A percentile compares a stretch with the other conserved stretches of the same genome.
Evolutionary conservation across 2,113 vertebrate species (phyloP).

Genomic region (Hippocampus comes): DNA sequence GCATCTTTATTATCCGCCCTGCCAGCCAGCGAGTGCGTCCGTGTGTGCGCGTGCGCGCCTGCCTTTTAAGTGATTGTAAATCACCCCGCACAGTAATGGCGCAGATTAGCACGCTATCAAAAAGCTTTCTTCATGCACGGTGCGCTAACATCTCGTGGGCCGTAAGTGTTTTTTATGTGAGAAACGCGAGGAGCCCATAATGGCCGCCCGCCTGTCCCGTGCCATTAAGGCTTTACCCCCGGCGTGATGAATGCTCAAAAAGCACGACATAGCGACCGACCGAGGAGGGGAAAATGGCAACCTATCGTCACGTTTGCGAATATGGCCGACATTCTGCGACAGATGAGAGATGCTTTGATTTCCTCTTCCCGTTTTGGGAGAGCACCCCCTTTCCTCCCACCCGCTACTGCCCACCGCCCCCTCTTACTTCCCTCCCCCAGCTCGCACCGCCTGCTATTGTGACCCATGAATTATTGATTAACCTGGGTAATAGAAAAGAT

Average conservation of each 20-base stretch:
- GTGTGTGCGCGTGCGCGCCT: conserved; percentile 44
- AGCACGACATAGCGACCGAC: neutral
- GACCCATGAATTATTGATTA: conserved; percentile 76
- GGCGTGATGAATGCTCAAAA: conserved; percentile 88
- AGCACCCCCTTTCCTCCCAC: conserved; percentile 48
- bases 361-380: conserved; percentile 57
- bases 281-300: conserved; percentile 38
- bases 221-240: conserved; percentile 75
- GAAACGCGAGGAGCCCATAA: conserved; percentile 69
- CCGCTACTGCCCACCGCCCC: conserved; percentile 1
- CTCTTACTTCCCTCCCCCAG: conserved; percentile 1
- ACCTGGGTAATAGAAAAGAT: conserved; percentile 75
- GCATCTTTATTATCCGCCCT: conserved; percentile 62
- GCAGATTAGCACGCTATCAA: conserved; percentile 76
- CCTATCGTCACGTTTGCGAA: conserved; percentile 66
- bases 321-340: conserved; percentile 16
- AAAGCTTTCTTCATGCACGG: conserved; percentile 74
- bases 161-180: conserved; percentile 73
- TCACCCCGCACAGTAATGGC: conserved; percentile 64
- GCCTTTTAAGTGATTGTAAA: conserved; percentile 70
- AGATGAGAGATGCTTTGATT: conserved; percentile 46
- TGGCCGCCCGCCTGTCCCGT: conserved; percentile 80
- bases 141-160: conserved; percentile 56
- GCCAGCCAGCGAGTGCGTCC: conserved; percentile 35
- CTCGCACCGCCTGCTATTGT: conserved; percentile 66